Conservation (phyloP, 2,113 vertebrate species). For the Tragelaphus strepsiceros region DNA sequence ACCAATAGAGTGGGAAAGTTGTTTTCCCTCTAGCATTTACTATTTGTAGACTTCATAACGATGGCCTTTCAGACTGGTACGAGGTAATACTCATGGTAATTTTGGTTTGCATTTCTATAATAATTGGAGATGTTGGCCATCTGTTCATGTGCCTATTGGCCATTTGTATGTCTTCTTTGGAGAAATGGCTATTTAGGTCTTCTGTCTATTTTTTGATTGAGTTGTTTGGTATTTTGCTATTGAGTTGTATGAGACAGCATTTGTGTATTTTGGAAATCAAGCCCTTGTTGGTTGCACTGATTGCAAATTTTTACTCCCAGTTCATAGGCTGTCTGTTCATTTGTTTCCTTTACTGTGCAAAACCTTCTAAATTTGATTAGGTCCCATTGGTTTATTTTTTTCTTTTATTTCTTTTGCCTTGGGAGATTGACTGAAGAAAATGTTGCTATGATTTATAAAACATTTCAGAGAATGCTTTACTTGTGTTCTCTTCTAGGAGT, state of each 20-base stretch:
- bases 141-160: neutral
- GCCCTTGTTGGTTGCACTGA: neutral
- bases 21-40: neutral
- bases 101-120: neutral
- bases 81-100: neutral
- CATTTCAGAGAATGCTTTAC: neutral
- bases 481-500: neutral
- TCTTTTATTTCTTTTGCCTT: neutral
- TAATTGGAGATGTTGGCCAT: neutral
- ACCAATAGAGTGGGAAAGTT: neutral
- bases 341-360: neutral
- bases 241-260: neutral
- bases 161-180: neutral
- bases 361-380: neutral
- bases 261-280: neutral
- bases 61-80: neutral
- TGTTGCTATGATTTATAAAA: neutral
- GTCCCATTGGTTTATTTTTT: neutral
- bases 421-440: neutral
- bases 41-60: neutral
- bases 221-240: neutral
- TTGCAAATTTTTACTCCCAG: neutral
- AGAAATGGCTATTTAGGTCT: neutral
- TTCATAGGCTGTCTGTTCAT: neutral
- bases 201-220: neutral